Evolutionary conservation across 2,888 invertebrate species (phyloP).

Genomic region (Caenorhabditis imperialis): DNA sequence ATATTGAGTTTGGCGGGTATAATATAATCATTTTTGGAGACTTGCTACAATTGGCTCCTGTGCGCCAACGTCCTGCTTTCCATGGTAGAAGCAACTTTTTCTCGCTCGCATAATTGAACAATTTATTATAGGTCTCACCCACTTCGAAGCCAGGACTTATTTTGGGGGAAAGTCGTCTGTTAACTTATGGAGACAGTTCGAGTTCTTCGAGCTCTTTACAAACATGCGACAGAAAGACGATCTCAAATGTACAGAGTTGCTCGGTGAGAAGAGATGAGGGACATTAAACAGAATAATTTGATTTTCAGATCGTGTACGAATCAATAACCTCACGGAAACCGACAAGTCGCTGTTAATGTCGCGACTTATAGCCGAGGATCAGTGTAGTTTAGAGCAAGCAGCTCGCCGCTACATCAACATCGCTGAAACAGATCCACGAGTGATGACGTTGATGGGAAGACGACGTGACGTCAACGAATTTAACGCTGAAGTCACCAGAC

Average conservation of each 20-base stretch:
- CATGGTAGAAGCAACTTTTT: too few relatives aligned
- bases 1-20: conserved; percentile 32
- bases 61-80: conserved; percentile 1
- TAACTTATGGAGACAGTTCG: too few relatives aligned
- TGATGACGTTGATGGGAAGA: conserved; percentile 7
- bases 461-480: conserved; percentile 1
- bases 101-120: too few relatives aligned
- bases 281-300: neutral
- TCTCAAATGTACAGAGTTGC: neutral
- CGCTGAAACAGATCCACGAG: neutral
- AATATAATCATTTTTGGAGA: conserved; percentile 33
- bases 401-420: neutral
- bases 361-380: neutral
- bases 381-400: neutral
- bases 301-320: too few relatives aligned
- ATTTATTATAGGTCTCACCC: too few relatives aligned
- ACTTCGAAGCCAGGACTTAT: too few relatives aligned
- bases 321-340: too few relatives aligned
- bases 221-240: neutral
- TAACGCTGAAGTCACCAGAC: neutral
- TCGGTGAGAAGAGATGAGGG: neutral
- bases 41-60: conserved; percentile 51
- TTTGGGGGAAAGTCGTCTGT: too few relatives aligned
- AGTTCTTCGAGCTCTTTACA: too few relatives aligned
- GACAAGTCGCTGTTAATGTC: neutral